Conservation (phyloP, 2,888 invertebrate species). For the Drosophila pegasa region DNA sequence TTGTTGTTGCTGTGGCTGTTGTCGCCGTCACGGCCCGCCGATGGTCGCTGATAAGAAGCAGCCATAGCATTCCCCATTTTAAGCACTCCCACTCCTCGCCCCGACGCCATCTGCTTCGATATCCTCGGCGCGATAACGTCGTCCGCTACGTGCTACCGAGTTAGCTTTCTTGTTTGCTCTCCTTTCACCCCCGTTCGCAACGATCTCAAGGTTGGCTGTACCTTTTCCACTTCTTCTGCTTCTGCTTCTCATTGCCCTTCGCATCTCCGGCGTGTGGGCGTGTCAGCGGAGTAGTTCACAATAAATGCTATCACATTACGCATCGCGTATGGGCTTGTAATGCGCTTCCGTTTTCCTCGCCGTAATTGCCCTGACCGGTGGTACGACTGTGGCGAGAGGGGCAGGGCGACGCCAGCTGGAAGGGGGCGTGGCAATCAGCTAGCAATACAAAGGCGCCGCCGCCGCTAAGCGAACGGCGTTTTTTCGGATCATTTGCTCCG, state of each 20-base stretch:
- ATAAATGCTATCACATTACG: conserved; percentile 73
- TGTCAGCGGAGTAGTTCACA: conserved; percentile 32
- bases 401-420: neutral
- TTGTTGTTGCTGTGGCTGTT: conserved; percentile 40
- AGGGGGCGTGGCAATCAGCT: conserved; percentile 17
- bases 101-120: conserved; percentile 29
- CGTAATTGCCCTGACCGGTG: conserved; percentile 51
- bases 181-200: neutral
- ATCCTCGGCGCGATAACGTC: conserved; percentile 62
- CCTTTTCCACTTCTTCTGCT: conserved; percentile 1
- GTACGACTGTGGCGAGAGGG: neutral
- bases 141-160: conserved; percentile 64
- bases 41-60: conserved; percentile 67
- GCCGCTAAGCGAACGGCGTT: conserved; percentile 41
- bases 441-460: conserved; percentile 58
- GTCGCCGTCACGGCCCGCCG: conserved; percentile 73
- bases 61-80: conserved; percentile 29
- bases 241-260: neutral
- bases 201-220: conserved; percentile 17
- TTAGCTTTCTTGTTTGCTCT: conserved; percentile 53
- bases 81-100: conserved; percentile 4
- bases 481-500: conserved; percentile 64
- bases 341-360: conserved; percentile 71
- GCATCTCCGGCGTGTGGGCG: conserved; percentile 34
- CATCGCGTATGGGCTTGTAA: conserved; percentile 59